phyloP scores from a whole-genome alignment of 2,888 invertebrate species.

The Poecilobothrus nobilitatus region DNA sequence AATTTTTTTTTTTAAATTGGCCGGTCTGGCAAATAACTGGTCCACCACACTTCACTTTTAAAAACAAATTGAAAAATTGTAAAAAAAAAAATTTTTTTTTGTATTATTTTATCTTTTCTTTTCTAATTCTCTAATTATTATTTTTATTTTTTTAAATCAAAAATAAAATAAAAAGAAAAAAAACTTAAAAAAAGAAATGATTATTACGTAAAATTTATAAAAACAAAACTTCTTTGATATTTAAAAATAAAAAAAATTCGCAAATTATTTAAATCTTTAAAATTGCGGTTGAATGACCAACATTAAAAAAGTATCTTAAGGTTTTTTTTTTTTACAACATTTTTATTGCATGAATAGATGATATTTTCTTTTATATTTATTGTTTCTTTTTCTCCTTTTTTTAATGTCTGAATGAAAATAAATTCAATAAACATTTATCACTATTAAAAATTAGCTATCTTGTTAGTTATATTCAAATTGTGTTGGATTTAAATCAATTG shows the following conservation, averaged over 20 bases:
- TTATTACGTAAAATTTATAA: background rate
- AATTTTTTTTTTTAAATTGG: background rate
- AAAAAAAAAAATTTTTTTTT: no score
- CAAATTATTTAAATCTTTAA: background rate
- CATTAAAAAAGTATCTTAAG: background rate
- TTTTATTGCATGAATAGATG: background rate
- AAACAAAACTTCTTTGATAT: background rate
- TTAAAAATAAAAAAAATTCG: background rate
- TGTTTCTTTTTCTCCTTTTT: no score
- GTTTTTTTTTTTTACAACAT: no score
- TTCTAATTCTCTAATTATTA: background rate
- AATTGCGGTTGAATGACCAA: slow-evolving; percentile 4
- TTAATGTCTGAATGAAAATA: background rate
- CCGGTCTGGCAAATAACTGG: background rate
- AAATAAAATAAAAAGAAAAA: background rate
- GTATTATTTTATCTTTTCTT: no score
- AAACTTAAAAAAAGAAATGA: no score
- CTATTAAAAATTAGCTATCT: no score
- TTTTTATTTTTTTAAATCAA: background rate
- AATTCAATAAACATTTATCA: background rate
- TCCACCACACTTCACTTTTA: background rate
- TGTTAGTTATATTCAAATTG: no score
- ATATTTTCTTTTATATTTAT: background rate
- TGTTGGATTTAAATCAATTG: no score
- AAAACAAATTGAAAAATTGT: no score